Conservation (phyloP, 1,140 invertebrate genomes). For the Chrysomallon squamiferum region DNA sequence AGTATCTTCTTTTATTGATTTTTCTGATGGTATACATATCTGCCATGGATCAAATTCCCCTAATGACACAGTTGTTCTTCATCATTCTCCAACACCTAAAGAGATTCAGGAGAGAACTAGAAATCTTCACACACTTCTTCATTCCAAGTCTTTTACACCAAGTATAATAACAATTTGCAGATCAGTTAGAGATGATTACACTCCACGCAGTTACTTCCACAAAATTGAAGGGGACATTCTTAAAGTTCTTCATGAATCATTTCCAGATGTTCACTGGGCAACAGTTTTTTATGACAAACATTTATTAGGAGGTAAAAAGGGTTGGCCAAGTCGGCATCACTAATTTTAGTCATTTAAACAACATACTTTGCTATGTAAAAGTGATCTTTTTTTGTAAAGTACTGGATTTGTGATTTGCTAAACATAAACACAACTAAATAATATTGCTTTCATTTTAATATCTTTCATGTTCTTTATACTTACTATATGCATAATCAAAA, state of each 20-base stretch:
- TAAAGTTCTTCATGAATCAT: conserved; percentile 18
- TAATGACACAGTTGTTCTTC: conserved; percentile 26
- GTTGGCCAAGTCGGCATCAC: conserved; percentile 36
- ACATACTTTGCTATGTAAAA: neutral
- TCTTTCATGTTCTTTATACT: neutral
- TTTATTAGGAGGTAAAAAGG: conserved; percentile 45
- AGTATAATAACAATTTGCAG: conserved; percentile 43
- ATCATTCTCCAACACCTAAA: conserved; percentile 30
- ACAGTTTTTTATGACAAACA: conserved; percentile 30
- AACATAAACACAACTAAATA: neutral
- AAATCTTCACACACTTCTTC: conserved; percentile 23
- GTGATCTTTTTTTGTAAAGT: neutral
- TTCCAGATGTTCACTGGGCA: neutral
- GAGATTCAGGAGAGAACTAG: conserved; percentile 27
- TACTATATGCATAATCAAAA: neutral
- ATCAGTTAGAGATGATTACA: conserved; percentile 48
- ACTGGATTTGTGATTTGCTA: neutral
- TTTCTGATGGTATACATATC: conserved; percentile 15
- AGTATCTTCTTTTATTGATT: conserved; percentile 18
- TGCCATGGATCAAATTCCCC: conserved; percentile 44
- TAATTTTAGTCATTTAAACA: too few relatives aligned
- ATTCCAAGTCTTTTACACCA: conserved; percentile 11
- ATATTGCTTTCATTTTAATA: neutral
- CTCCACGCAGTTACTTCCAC: conserved; percentile 31
- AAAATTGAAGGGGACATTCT: conserved; percentile 35